These are phyloP conservation scores for Tachysurus vachellii DNA, from an alignment of 2,113 vertebrate genomes.

Conservation along the genomic window DNA sequence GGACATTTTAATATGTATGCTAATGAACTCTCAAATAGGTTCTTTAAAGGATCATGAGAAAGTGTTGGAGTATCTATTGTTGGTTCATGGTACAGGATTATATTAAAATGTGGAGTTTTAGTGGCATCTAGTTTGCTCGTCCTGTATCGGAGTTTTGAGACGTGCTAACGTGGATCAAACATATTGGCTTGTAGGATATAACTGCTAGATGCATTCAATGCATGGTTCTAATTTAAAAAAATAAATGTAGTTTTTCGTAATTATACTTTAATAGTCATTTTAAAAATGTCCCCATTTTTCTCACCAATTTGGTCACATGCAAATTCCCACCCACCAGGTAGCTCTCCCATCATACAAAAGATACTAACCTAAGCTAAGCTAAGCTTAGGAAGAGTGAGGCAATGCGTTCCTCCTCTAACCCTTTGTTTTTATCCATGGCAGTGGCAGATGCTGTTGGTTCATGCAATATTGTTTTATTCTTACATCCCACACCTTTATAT, in stretches of 20 bases:
- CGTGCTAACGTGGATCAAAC: background rate
- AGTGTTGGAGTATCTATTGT: background rate
- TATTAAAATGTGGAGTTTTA: background rate
- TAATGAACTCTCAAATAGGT: conserved; percentile 10
- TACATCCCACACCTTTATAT: background rate
- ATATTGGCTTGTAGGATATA: background rate
- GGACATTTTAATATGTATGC: conserved; percentile 15
- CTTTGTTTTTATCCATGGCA: background rate
- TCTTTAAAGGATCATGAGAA: background rate
- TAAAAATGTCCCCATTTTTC: background rate
- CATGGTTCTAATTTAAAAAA: background rate
- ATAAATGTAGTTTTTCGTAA: background rate
- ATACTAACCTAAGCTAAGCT: background rate
- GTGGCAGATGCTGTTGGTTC: background rate
- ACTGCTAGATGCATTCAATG: background rate
- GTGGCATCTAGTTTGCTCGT: background rate
- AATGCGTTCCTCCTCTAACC: background rate
- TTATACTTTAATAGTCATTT: background rate
- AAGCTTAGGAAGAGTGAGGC: background rate
- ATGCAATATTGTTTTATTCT: background rate
- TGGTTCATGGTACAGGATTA: background rate
- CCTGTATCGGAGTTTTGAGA: background rate
- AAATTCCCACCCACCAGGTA: background rate
- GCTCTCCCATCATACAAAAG: background rate
- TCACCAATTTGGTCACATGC: background rate